Conservation (phyloP, 2,113 vertebrate species). For the Corydoras maculifer region DNA sequence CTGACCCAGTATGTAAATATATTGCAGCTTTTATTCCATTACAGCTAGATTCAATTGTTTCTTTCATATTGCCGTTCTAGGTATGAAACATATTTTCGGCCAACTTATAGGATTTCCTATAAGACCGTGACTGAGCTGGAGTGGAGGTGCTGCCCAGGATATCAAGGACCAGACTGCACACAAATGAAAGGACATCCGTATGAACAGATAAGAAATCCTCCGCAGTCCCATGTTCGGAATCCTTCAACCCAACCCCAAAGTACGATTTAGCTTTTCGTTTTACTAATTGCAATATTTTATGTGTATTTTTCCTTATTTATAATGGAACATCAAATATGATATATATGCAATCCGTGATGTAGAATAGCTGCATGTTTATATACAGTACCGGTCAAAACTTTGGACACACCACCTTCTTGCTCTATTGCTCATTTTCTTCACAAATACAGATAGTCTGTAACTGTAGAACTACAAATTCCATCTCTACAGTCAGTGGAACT, state of each 20-base stretch:
- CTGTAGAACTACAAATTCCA: no score
- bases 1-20: no score
- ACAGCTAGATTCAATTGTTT: no score
- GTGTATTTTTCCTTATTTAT: no score
- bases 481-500: no score
- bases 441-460: neutral
- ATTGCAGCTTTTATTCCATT: no score
- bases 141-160: constrained; percentile 93
- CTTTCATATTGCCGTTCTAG: constrained; percentile 55
- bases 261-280: constrained; percentile 44
- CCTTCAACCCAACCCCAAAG: constrained; percentile 46
- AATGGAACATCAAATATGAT: no score
- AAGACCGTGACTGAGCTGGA: constrained; percentile 88
- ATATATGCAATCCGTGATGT: no score
- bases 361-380: no score
- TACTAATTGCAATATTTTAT: no score
- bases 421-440: no score
- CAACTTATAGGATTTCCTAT: constrained; percentile 79
- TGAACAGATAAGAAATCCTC: constrained; percentile 46
- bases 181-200: constrained; percentile 70
- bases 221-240: constrained; percentile 24
- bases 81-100: constrained; percentile 78
- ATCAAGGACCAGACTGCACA: constrained; percentile 80
- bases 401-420: neutral
- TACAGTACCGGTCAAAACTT: neutral